phyloP scores from a whole-genome alignment of 2,888 invertebrate species.

The Chaitophorus viminalis region DNA sequence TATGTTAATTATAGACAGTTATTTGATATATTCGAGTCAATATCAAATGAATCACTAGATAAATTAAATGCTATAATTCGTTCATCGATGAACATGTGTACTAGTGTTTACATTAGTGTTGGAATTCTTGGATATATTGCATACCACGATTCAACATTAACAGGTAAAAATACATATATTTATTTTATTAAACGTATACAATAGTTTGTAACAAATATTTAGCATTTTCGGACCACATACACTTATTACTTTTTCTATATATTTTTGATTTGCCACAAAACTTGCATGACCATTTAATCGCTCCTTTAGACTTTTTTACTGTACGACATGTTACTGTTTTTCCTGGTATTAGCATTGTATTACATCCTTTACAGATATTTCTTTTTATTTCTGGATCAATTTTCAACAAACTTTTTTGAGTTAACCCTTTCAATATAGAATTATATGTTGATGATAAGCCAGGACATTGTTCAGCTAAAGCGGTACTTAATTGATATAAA shows the following conservation, averaged over 20 bases:
- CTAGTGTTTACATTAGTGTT: constrained; percentile 87
- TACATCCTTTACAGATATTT: constrained; percentile 73
- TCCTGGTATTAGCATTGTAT: constrained; percentile 70
- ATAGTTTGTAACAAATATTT: constrained; percentile 51
- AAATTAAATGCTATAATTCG: constrained; percentile 89
- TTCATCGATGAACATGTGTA: constrained; percentile 91
- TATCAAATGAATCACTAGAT: constrained; percentile 86
- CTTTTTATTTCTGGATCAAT: constrained; percentile 74
- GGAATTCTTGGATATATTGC: constrained; percentile 95
- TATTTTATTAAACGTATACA: constrained; percentile 28
- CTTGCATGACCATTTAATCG: constrained; percentile 70
- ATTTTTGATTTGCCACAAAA: constrained; percentile 68
- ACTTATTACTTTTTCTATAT: constrained; percentile 65
- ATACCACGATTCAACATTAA: constrained; percentile 80
- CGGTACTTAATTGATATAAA: constrained; percentile 52
- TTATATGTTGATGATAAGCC: constrained; percentile 71
- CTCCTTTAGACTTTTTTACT: constrained; percentile 69
- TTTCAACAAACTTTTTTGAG: constrained; percentile 73
- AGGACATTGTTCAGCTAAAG: constrained; percentile 64
- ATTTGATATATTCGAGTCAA: constrained; percentile 91
- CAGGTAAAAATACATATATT: constrained; percentile 71
- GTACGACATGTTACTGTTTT: constrained; percentile 71
- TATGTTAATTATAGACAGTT: constrained; percentile 74
- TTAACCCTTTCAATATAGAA: constrained; percentile 71
- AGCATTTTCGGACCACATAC: constrained; percentile 40